Evolutionary conservation across 1,140 invertebrate genomes (phyloP), one percentile per base, ranked within the genome.

Genomic region (Leptopilina boulardi): DNA sequence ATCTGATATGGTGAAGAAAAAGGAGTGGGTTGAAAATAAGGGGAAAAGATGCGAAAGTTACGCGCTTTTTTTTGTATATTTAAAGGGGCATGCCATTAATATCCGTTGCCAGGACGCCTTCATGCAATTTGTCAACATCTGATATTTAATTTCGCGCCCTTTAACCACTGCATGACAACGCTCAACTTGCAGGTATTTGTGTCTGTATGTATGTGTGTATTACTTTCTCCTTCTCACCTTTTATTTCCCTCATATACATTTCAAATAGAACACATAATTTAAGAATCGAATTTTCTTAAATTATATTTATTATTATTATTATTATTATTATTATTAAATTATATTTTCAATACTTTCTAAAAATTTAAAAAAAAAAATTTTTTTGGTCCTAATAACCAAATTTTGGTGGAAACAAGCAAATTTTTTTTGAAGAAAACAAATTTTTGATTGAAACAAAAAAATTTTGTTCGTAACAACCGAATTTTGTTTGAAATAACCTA

Each of bases 101-200:
- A 91, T 91, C 88, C 90, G 89, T 91, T 91, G 86, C 85, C 83
- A 87, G 83, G 89, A 90, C 89, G 90, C 88, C 88, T 87, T 82
- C 86, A 86, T 83, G 87, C 90, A 90, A 91, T 91, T 91, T 91
- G 90, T 91, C 90, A 91, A 90, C 90, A 90, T 91, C 89, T 90
- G 88, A 91, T 90, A 91, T 91, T 91, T 91, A 90, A 90, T 91
- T 91, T 90, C 85, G 86, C 87, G 84, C 87, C 82, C 86, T 86
- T 87, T 87, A 87, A 87, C 84, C 81, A 80, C 77, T n/a, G n/a
- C 75, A 78, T 74, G 80, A 84, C 84, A 84, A 81, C 81, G 82
- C 83, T 77, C 78, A 82, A 82, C 83, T 81, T 80, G 80, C 80
- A 84, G 80, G 80, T n/a, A n/a, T n/a, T n/a, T n/a, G n/a, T n/a